Evolutionary conservation across 2,113 vertebrate genomes (phyloP), one percentile per base, ranked within the genome.

Genomic region (Crocuta crocuta): DNA sequence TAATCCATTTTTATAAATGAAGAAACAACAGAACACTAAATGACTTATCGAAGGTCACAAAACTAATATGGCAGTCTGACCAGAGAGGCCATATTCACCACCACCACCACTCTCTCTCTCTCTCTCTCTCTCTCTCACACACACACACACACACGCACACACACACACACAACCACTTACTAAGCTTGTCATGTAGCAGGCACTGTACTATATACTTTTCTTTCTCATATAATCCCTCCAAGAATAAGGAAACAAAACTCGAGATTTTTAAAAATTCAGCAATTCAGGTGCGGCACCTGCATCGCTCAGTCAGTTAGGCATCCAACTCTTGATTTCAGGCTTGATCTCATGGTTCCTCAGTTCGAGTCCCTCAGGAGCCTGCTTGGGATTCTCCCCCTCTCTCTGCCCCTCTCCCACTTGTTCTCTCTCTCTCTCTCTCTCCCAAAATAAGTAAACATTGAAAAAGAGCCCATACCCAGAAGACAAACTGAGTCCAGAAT

Each of bases 1-100:
- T 63, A 84, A 83, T 74, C 48, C 28, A 48, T 80, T 58, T 94
- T 89, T 87, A 97, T 65, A 93, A 93, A 63, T 91, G 50, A 90
- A 82, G 66, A 95, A 95, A 78, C 55, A 86, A 81, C 10, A 90
- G 53, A 70, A 95, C 70, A 31, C 24, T 78, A 53, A 86, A 45
- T 78, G 61, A 73, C 16, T 76, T 45, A 81, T 0, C 10, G 45
- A 23, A 92, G 15, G 43, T 66, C 66, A 55, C 66, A 88, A 88
- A 58, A 65, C 15, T 87, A 71, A 50, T 53, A 82, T 2, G 0
- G 35, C 15, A 74, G 48, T 68, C 45, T 31, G 0, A 88, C 39
- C 70, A 92, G 65, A 65, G 26, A 71, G 33, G 33, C 65, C 83
- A 63, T n/a, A 74, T 31, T 68, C 79, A 74, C 86, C 68, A 63